Percentiles rank a stretch among this genome's conserved stretches.
Conservation (phyloP, 2,113 vertebrate species). For the Takifugu bimaculatus region DNA sequence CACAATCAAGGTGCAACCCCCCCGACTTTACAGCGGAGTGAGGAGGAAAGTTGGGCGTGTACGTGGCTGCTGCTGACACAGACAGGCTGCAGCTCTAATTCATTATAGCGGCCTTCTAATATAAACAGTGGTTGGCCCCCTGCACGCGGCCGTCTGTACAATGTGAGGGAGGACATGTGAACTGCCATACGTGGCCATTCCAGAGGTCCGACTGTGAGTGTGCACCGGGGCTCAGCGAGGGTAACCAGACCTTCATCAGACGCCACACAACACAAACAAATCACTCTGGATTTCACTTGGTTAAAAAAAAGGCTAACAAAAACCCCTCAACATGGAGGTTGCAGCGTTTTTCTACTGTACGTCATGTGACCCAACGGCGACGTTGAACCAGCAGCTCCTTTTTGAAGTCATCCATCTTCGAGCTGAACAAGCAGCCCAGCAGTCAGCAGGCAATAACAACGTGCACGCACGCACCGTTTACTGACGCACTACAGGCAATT, state of each 20-base stretch:
- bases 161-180: constrained; percentile 83
- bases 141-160: constrained; percentile 94
- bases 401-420: too few species aligned
- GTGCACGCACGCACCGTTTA: not conserved
- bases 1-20: constrained; percentile 83
- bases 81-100: constrained; percentile 91
- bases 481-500: too few species aligned
- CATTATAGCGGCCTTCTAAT: constrained; percentile 99
- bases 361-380: too few species aligned
- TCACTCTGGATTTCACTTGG: constrained; percentile 17
- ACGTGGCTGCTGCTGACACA: constrained; percentile 89
- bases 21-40: constrained; percentile 47
- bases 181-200: constrained; percentile 51
- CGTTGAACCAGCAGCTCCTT: too few species aligned
- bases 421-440: too few species aligned
- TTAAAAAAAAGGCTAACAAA: not conserved
- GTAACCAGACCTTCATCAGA: constrained; percentile 50
- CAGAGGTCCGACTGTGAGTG: constrained; percentile 37
- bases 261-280: constrained; percentile 39
- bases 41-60: constrained; percentile 83
- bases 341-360: too few species aligned
- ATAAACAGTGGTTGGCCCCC: constrained; percentile 98
- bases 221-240: constrained; percentile 57
- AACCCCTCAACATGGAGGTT: too few species aligned
- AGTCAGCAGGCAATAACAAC: not conserved